Evolutionary conservation across 2,888 invertebrate species (phyloP), one percentile per base, ranked within the genome.

Genomic region (Spisula subtruncata): DNA sequence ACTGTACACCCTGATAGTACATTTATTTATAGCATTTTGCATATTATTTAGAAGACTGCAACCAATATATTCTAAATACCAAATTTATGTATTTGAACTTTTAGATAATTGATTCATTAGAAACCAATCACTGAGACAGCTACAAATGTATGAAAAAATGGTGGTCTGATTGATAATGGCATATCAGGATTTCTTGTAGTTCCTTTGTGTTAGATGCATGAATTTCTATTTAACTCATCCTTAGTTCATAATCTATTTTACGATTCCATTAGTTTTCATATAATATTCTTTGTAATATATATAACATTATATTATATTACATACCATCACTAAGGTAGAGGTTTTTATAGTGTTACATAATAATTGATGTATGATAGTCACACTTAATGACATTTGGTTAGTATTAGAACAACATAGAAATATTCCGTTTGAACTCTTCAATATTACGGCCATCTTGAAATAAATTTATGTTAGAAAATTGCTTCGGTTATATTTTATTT

Each of bases 391-490:
- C 85, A 85, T 85, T 85, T 85, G 85, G 79, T 80, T 56, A 25
- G 35, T 85, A 80, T 85, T 85, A 85, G 29, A 56, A 75, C 85
- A 51, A 84, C 83, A 79, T 84, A 79, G 80, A 75, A 51, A 80
- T 18, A 83, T 83, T 86, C 66, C 83, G 83, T 89, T 89, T 83
- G 80, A 86, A 89, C 88, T 81, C 88, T 90, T 90, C 46, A 89
- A 90, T 86, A 85, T 90, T 85, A 90, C 87, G 82, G 48, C 87
- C 35, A 35, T 90, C 81, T 87, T 83, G 60, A 83, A 87, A 82
- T 82, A 87, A 90, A 87, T 87, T 90, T 90, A 89, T 86, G 85
- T 81, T 82, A 54, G 84, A 81, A 86, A 91, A 91, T 91, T 89
- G 86, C 83, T 84, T 88, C 85, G 87, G 90, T 80, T n/a, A 85